Evolutionary conservation across 2,888 invertebrate species (phyloP).

Genomic region (Onthophagus sagittarius): DNA sequence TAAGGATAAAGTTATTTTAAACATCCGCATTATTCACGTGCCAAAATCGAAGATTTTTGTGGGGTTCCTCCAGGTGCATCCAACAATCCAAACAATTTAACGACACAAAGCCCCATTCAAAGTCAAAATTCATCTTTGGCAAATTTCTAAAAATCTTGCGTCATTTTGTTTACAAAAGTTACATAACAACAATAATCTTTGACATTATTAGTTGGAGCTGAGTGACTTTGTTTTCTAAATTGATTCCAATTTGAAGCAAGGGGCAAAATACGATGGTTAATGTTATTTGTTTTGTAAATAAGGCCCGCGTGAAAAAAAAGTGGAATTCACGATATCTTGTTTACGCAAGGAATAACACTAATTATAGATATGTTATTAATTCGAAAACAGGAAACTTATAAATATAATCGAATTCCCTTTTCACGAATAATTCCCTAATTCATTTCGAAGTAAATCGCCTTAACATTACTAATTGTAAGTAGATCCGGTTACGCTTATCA

Average conservation of each 20-base stretch:
- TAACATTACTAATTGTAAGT: background rate
- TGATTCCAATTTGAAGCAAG: background rate
- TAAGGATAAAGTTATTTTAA: constrained; percentile 1
- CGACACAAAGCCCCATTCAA: no score
- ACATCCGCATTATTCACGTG: constrained; percentile 12
- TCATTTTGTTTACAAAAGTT: background rate
- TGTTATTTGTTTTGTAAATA: background rate
- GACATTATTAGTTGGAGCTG: background rate
- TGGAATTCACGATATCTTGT: background rate
- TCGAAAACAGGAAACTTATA: background rate
- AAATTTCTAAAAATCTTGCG: background rate
- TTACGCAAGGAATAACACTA: background rate
- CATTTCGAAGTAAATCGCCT: no score
- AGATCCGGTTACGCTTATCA: constrained; percentile 2
- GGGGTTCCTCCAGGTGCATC: background rate
- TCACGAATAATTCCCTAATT: no score
- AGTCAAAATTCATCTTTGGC: background rate
- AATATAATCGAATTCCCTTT: background rate
- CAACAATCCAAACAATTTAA: background rate
- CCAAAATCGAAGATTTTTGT: background rate
- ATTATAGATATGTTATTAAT: background rate
- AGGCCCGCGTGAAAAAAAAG: background rate
- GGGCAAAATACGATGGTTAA: background rate
- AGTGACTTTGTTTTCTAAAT: background rate
- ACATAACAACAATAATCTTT: background rate